Conservation (phyloP, 2,113 vertebrate genomes). For the Hippoglossus stenolepis region DNA sequence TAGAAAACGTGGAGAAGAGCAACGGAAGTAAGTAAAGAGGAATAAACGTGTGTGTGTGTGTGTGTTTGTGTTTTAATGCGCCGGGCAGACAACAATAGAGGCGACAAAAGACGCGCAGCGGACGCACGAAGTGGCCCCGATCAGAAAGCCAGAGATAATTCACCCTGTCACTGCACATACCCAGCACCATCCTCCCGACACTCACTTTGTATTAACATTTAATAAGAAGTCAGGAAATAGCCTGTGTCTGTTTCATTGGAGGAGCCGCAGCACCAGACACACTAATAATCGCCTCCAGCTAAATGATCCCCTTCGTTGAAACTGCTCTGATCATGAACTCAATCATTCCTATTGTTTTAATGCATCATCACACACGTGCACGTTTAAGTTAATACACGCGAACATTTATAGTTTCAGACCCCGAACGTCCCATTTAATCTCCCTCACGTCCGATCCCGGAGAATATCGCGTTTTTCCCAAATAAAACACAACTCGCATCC, state of each 20-base stretch:
- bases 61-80: conserved; percentile 40
- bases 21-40: conserved; percentile 92
- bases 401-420: neutral
- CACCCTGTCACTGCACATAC: conserved; percentile 43
- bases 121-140: conserved; percentile 44
- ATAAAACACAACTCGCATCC: neutral
- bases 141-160: conserved; percentile 29
- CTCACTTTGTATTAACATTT: neutral
- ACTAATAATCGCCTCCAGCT: neutral
- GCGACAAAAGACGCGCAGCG: conserved; percentile 79
- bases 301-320: neutral
- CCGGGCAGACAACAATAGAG: conserved; percentile 83
- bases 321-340: too few relatives aligned
- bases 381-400: neutral
- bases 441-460: neutral
- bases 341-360: too few relatives aligned
- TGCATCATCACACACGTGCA: conserved; percentile 5
- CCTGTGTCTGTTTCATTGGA: neutral
- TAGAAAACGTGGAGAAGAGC: conserved; percentile 91
- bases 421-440: conserved; percentile 11
- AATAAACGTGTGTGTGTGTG: neutral
- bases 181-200: neutral
- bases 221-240: neutral
- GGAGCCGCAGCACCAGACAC: neutral
- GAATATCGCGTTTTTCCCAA: neutral